Evolutionary conservation across 2,113 vertebrate species (phyloP), one percentile per base, ranked within the genome.

Genomic region (Casuarius casuarius): DNA sequence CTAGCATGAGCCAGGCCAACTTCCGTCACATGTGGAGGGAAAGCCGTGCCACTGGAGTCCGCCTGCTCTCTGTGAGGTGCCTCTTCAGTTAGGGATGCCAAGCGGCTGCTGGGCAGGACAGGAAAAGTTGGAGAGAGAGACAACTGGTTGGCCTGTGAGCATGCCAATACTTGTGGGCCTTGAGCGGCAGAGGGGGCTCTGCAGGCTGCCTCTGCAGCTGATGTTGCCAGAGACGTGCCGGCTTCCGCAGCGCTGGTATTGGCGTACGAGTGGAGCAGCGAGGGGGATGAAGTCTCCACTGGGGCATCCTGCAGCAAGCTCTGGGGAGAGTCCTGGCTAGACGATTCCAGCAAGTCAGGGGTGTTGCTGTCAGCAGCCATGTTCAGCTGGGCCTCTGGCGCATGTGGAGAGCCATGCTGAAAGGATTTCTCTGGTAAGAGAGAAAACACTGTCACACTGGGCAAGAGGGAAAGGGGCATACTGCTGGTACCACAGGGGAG

Each of bases 341-440:
- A 66, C 0, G 14, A n/a, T 18, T 95, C 92, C 42, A 92, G 28
- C 29, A 87, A 31, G 72, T 96, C 89, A 0, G 75, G 59, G 42
- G 91, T 95, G 89, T 97, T 95, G 84, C 92, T 97, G 87, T 96
- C 95, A 63, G 89, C 95, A 59, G 74, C 17, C 74, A 76, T 15
- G 1, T 95, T 81, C 28, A 85, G 59, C 46, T 95, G 67, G 44
- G 23, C n/a, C 48, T 84, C 75, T 1, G 5, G 8, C 11, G 29
- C 23, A 3, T 4, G 14, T 0, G 66, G 49, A 65, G 35, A 7
- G 2, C 74, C 77, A 2, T 14, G 5, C 56, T 54, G 86, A 46
- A 26, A 42, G 26, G 7, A 63, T 29, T 87, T 91, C 14, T 97
- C 97, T 97, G 92, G 3, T 15, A 88, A 70, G 11, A 92, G 31